A percentile compares a stretch with the other conserved stretches of the same genome.
phyloP scores from a whole-genome alignment of 2,888 invertebrate genomes.

The Patella ulyssiponensis region DNA sequence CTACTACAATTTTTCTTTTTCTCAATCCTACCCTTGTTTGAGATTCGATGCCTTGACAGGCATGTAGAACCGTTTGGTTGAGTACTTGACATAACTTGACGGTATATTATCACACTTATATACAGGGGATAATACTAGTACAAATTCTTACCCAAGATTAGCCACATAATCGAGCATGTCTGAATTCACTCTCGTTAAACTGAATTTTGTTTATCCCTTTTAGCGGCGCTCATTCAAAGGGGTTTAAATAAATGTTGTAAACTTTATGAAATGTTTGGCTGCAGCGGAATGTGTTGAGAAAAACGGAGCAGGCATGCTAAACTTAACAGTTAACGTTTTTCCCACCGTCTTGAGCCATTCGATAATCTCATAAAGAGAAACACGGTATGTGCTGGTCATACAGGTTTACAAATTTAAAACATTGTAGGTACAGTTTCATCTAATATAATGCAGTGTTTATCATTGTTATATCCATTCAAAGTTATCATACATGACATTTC shows the following conservation, averaged over 20 bases:
- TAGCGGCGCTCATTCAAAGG: not conserved
- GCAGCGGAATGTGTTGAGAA: not conserved
- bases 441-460: too few relatives aligned
- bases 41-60: not conserved
- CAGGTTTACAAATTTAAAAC: not conserved
- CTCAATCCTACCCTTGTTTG: slow-evolving; percentile 7
- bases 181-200: not conserved
- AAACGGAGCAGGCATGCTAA: slow-evolving; percentile 5
- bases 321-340: not conserved
- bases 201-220: slow-evolving; percentile 4
- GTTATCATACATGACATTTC: too few relatives aligned
- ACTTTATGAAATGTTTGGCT: slow-evolving; percentile 6
- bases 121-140: not conserved
- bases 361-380: not conserved
- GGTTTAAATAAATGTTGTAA: slow-evolving; percentile 9
- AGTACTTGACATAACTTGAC: not conserved
- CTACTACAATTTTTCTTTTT: not conserved
- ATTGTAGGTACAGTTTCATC: too few relatives aligned
- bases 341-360: not conserved
- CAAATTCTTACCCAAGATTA: not conserved
- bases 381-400: not conserved
- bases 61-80: not conserved
- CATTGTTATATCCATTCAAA: too few relatives aligned
- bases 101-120: slow-evolving; percentile 1
- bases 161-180: slow-evolving; percentile 4